Evolutionary conservation across 2,888 invertebrate genomes (phyloP), one percentile per base, ranked within the genome.

Genomic region (Agrotis segetum): DNA sequence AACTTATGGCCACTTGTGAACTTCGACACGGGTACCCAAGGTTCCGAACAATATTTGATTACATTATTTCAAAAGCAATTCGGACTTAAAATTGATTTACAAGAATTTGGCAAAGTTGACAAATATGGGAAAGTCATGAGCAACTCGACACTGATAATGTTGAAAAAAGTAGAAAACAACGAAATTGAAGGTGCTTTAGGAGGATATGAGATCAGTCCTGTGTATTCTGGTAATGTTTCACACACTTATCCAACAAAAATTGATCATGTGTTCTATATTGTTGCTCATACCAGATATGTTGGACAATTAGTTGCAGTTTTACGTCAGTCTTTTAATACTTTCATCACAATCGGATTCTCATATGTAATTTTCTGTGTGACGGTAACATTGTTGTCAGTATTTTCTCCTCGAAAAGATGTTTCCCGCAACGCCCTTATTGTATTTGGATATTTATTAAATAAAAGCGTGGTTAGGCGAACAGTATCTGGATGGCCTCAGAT

Each of bases 381-480:
- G 11, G 79, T 84, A 11, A 74, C 79, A 44, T 14, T 66, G 0
- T 70, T 90, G n/a, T 71, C 74, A 29, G 63, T 89, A 67, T 90
- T 91, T 79, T 70, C 83, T 40, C 61, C 69, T 2, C 44, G 46
- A 11, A 81, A 65, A 29, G 87, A 88, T 72, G 16, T 74, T 40
- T 34, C 70, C 2, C 82, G 85, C 11, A 79, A 85, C 24, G 53
- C 85, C 24, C 64, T 90, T 24, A 74, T 86, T 9, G 78, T 90
- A 9, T 85, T 85, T 52, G 91, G 91, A 55, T 88, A 85, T 56
- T 86, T 90, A 67, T 69, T 89, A 11, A 87, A 86, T 75, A 90
- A 85, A 61, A 70, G 64, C 13, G 61, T 55, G 17, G 52, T 83
- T 2, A 71, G 60, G 13, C 75, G 83, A 17, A 78, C 81, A 40